Conservation (phyloP, 2,113 vertebrate species). For the Astur gentilis region DNA sequence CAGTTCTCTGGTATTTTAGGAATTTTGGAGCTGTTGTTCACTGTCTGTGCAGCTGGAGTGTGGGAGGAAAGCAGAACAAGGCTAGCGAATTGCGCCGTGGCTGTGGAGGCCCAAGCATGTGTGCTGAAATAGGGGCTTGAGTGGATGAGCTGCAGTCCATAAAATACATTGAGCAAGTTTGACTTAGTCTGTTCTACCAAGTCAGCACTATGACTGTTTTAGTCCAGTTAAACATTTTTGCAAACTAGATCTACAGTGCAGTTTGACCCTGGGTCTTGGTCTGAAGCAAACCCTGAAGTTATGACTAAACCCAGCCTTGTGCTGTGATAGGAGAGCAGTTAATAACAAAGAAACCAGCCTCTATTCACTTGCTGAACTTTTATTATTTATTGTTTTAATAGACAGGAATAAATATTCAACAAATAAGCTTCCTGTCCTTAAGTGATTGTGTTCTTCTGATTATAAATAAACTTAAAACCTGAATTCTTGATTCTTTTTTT, state of each 20-base stretch:
- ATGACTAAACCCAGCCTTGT: background rate
- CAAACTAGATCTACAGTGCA: background rate
- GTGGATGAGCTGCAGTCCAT: background rate
- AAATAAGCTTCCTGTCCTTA: background rate
- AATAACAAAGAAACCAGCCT: background rate
- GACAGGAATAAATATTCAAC: background rate
- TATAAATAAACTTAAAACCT: background rate
- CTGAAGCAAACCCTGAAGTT: background rate
- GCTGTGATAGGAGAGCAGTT: background rate
- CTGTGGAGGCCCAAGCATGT: background rate
- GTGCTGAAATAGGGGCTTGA: background rate
- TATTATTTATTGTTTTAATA: background rate
- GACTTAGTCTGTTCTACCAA: background rate
- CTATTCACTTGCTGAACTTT: background rate
- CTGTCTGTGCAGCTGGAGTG: background rate
- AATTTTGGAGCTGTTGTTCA: background rate
- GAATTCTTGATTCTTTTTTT: background rate
- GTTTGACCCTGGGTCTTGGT: background rate
- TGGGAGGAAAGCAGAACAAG: background rate
- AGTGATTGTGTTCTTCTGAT: background rate
- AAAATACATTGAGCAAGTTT: background rate
- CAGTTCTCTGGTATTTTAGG: background rate
- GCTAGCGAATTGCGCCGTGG: accelerated
- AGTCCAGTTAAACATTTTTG: background rate
- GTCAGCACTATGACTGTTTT: background rate